phyloP scores from a whole-genome alignment of 2,888 invertebrate species.

The Meteorus colon region DNA sequence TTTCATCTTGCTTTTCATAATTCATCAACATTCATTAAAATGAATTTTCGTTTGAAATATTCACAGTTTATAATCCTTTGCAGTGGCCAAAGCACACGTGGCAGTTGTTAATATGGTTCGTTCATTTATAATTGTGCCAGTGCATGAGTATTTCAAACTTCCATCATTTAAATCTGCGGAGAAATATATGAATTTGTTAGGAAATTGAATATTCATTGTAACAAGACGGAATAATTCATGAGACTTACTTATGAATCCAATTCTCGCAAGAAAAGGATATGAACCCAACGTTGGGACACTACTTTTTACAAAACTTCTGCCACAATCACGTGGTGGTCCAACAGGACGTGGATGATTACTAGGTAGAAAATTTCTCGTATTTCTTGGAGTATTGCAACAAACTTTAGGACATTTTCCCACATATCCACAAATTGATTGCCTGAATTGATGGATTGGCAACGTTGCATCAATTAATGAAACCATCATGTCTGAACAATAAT shows the following conservation, averaged over 20 bases:
- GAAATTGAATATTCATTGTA: background rate
- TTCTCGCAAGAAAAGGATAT: conserved; percentile 84
- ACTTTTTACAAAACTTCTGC: conserved; percentile 59
- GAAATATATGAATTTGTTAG: conserved; percentile 15
- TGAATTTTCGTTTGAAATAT: conserved; percentile 61
- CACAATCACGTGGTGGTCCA: conserved; percentile 56
- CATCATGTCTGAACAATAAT: conserved; percentile 58
- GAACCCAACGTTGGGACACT: conserved; percentile 76
- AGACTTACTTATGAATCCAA: conserved; percentile 83
- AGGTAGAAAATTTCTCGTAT: conserved; percentile 34
- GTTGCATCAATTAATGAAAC: conserved; percentile 57
- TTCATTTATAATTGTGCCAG: conserved; percentile 81
- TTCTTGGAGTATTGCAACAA: conserved; percentile 55
- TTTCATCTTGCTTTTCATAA: no score
- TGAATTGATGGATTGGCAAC: conserved; percentile 63
- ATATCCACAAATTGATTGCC: conserved; percentile 64
- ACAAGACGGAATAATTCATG: background rate
- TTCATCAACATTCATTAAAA: background rate
- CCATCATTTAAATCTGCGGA: conserved; percentile 80
- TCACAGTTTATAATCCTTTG: conserved; percentile 85
- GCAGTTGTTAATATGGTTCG: conserved; percentile 83
- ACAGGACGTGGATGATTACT: conserved; percentile 37
- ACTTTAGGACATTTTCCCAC: conserved; percentile 57
- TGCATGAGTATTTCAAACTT: conserved; percentile 83
- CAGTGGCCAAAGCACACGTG: conserved; percentile 86